Evolutionary conservation across 1,140 invertebrate genomes (phyloP), one percentile per base, ranked within the genome.

Genomic region (Lasioglossum albipes): DNA sequence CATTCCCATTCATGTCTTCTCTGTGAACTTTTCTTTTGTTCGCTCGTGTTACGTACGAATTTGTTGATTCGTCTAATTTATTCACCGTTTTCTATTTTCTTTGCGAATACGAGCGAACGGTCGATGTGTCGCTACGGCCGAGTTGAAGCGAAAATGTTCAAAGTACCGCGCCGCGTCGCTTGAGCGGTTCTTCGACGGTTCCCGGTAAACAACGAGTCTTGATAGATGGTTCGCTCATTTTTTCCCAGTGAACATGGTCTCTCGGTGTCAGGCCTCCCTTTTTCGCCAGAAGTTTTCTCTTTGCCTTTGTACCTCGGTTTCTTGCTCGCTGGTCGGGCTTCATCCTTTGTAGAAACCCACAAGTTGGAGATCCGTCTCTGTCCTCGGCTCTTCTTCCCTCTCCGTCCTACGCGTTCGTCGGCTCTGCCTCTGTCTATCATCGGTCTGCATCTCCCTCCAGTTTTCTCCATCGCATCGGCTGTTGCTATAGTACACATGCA

Each of bases 321-420:
- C n/a, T 57, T 16, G 45, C 49, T 18, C 31, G 31, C 22, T n/a
- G 3, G 36, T 57, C 74, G 10, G 41, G 45, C 18, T 13, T 16
- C 73, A 7, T 52, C 61, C 64, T 75, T 66, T 66, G 20, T 36
- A 12, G 16, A 41, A 41, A 75, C 42, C 16, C 27, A n/a, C 20
- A 66, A 31, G 16, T 18, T 3, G 10, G 16, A 52, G 42, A 10
- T 75, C 65, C 10, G 65, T 45, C 16, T 75, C 45, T 72, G 49
- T 41, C 59, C 62, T 75, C 49, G 7, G 18, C 0, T 61, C 27
- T 7, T 31, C 65, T 59, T 45, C 36, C 12, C 52, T 75, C 72
- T 67, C 67, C 75, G 70, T 72, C 66, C 65, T 18, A 61, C 31
- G 49, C 49, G 16, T 27, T 16, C 66, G 7, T 68, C 64, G 54